Evolutionary conservation across 2,797 vertebrate genomes (phyloP).

Genomic region (Salmo trutta): DNA sequence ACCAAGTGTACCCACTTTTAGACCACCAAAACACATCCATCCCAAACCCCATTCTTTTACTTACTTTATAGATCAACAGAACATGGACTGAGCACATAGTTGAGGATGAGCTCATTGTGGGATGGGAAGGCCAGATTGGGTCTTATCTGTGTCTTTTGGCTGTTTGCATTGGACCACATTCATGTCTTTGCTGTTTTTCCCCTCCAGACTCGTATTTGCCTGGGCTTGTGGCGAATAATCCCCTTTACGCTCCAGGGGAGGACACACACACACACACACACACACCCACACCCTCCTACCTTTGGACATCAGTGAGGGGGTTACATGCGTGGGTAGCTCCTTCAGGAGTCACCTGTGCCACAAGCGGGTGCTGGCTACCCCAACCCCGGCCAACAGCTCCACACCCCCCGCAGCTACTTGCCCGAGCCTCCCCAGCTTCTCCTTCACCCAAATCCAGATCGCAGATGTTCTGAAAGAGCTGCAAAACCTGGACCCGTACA

Average conservation of each 20-base stretch:
- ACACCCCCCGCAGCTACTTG: no score
- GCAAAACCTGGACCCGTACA: no score
- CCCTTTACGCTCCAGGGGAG: conserved; percentile 5
- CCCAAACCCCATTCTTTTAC: neutral
- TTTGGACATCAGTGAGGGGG: conserved; percentile 18
- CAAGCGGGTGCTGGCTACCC: conserved; percentile 9
- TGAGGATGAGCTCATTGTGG: conserved; percentile 27
- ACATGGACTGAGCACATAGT: neutral
- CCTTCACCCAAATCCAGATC: no score
- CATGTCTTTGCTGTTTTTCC: neutral
- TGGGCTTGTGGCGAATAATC: conserved; percentile 42
- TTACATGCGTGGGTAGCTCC: conserved; percentile 25
- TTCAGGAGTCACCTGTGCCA: conserved; percentile 32
- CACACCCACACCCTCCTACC: conserved; percentile 15
- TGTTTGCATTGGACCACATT: conserved; percentile 23
- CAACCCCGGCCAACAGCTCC: no score
- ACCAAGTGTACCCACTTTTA: no score
- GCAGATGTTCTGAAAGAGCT: no score
- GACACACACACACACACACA: conserved; percentile 1
- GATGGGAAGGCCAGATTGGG: conserved; percentile 6
- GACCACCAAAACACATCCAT: neutral
- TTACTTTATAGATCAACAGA: neutral
- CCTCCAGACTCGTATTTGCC: conserved; percentile 28
- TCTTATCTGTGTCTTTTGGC: conserved; percentile 30
- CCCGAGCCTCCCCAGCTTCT: no score